Conservation (phyloP, 2,888 invertebrate genomes). For the Cetonia aurata region DNA sequence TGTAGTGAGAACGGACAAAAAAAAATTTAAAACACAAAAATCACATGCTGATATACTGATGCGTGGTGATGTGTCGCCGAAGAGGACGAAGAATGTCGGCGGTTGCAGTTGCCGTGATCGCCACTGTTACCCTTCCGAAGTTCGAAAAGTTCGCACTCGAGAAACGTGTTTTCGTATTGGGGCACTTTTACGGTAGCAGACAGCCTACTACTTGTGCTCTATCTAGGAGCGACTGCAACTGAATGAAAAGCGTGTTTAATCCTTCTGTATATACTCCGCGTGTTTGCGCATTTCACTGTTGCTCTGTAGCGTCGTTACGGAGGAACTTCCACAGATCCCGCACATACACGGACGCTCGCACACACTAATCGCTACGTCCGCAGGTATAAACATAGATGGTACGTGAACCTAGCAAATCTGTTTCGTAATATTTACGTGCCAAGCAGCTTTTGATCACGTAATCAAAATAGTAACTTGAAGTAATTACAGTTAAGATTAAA, state of each 20-base stretch:
- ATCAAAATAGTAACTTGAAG: too few species aligned
- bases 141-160: constrained; percentile 49
- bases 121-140: constrained; percentile 22
- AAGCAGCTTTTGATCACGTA: too few species aligned
- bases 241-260: constrained; percentile 53
- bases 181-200: constrained; percentile 37
- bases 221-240: constrained; percentile 47
- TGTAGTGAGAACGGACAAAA: constrained; percentile 38
- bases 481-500: too few species aligned
- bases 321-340: constrained; percentile 16
- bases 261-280: constrained; percentile 51
- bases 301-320: constrained; percentile 33
- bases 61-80: constrained; percentile 30
- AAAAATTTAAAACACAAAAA: constrained; percentile 47
- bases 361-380: constrained; percentile 10
- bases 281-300: constrained; percentile 41
- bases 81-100: constrained; percentile 3
- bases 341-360: constrained; percentile 10
- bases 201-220: constrained; percentile 48
- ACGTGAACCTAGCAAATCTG: too few species aligned
- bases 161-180: constrained; percentile 43
- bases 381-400: too few species aligned
- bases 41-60: constrained; percentile 51
- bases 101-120: constrained; percentile 16
- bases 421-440: too few species aligned